phyloP scores from a whole-genome alignment of 2,797 vertebrate species.

The Euphonia xanthogaster region DNA sequence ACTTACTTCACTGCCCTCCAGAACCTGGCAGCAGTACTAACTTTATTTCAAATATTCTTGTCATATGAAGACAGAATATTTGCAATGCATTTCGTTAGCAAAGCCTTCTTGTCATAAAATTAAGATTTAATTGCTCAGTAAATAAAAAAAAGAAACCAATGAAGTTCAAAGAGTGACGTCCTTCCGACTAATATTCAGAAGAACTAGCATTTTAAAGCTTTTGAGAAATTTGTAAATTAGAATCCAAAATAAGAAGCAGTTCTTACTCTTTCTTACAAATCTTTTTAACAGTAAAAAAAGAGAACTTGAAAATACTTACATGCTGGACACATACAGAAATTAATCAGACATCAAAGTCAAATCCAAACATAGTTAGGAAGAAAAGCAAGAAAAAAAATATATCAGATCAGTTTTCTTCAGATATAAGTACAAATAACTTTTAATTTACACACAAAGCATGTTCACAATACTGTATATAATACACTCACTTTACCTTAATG shows the following conservation, averaged over 20 bases:
- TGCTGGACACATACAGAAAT: conserved; percentile 67
- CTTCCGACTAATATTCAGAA: neutral
- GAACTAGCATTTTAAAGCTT: neutral
- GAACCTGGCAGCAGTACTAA: neutral
- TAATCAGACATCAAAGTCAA: conserved; percentile 15
- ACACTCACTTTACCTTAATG: conserved; percentile 84
- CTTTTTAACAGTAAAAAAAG: neutral
- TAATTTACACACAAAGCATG: neutral
- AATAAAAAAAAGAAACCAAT: neutral
- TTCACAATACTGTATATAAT: neutral
- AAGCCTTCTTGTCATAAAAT: neutral
- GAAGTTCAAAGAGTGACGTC: neutral
- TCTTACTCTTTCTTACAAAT: neutral
- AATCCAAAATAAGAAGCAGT: neutral
- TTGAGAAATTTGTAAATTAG: neutral
- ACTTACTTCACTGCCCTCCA: neutral
- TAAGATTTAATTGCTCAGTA: neutral
- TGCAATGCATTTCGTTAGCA: neutral
- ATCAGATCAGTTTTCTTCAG: neutral
- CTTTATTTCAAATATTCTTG: neutral
- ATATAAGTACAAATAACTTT: neutral
- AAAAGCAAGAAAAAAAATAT: conserved; percentile 9
- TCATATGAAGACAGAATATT: neutral
- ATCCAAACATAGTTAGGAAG: conserved; percentile 33
- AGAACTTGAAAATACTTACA: conserved; percentile 77